These are phyloP conservation scores for Trachops cirrhosus DNA, from an alignment of 2,797 vertebrate genomes.

Conservation along the genomic window DNA sequence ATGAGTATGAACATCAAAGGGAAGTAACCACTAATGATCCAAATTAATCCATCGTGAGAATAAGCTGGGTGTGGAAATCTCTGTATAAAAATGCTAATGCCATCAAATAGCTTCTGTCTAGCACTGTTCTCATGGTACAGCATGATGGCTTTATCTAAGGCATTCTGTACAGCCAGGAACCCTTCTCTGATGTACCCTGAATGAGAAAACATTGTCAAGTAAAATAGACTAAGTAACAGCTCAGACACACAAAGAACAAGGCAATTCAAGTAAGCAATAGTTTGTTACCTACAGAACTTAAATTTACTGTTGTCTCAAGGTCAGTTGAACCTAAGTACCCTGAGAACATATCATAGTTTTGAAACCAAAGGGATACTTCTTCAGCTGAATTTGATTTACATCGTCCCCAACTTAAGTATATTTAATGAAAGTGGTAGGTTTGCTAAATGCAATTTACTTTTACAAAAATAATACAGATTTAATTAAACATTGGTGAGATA, in stretches of 20 bases:
- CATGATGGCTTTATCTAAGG: slow-evolving; percentile 93
- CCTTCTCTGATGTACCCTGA: slow-evolving; percentile 93
- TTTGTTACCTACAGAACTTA: not conserved
- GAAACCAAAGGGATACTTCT: too few relatives aligned
- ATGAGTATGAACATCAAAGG: slow-evolving; percentile 94
- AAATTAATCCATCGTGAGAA: slow-evolving; percentile 90
- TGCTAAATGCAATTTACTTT: not conserved
- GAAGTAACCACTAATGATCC: slow-evolving; percentile 92
- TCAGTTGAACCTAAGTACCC: not conserved
- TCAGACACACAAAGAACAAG: not conserved
- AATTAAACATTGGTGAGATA: not conserved
- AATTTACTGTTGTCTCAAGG: not conserved
- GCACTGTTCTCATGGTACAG: slow-evolving; percentile 82
- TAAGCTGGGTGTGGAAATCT: slow-evolving; percentile 92
- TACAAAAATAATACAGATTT: not conserved
- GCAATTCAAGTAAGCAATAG: not conserved
- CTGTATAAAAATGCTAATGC: slow-evolving; percentile 83
- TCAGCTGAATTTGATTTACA: not conserved
- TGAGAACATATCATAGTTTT: not conserved
- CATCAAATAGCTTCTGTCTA: slow-evolving; percentile 79
- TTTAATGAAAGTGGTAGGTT: not conserved
- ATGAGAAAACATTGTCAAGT: not conserved
- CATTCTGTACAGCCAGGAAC: slow-evolving; percentile 92
- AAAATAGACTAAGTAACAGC: not conserved
- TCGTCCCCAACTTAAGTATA: not conserved